phyloP scores from a whole-genome alignment of 2,113 vertebrate species.

The Scomber colias region DNA sequence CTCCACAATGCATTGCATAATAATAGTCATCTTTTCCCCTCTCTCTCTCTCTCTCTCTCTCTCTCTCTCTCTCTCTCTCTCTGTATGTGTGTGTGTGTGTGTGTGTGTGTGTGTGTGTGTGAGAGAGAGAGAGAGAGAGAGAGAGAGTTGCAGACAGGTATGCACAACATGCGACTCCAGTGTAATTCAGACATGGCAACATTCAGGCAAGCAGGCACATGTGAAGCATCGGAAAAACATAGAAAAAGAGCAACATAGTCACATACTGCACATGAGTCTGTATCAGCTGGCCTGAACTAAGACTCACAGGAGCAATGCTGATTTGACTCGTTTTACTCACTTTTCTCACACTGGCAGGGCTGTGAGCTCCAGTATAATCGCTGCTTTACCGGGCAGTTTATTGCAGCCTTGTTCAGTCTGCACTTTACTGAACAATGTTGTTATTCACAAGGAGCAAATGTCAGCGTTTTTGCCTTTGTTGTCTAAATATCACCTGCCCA shows the following conservation, averaged over 20 bases:
- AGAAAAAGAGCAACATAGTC: conserved; percentile 18
- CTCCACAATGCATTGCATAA: background rate
- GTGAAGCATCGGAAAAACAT: conserved; percentile 41
- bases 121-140: conserved; percentile 8
- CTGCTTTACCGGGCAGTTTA: background rate
- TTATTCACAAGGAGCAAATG: conserved; percentile 39
- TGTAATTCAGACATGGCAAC: conserved; percentile 32
- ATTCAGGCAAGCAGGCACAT: conserved; percentile 54
- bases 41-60: too few species aligned
- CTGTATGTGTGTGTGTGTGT: background rate
- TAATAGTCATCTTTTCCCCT: background rate
- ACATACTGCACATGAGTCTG: conserved; percentile 10
- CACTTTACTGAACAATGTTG: conserved; percentile 41
- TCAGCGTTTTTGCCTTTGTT: background rate
- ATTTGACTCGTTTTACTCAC: too few species aligned
- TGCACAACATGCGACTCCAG: conserved; percentile 8
- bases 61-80: too few species aligned
- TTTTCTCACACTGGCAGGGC: too few species aligned
- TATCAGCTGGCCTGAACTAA: conserved; percentile 1
- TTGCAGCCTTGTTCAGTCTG: conserved; percentile 16
- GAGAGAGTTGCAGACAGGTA: conserved; percentile 7
- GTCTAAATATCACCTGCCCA: conserved; percentile 35
- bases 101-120: background rate
- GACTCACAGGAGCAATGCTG: too few species aligned
- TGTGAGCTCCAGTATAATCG: background rate